phyloP scores from a whole-genome alignment of 2,888 invertebrate genomes.

The Drosophila nigricruria region DNA sequence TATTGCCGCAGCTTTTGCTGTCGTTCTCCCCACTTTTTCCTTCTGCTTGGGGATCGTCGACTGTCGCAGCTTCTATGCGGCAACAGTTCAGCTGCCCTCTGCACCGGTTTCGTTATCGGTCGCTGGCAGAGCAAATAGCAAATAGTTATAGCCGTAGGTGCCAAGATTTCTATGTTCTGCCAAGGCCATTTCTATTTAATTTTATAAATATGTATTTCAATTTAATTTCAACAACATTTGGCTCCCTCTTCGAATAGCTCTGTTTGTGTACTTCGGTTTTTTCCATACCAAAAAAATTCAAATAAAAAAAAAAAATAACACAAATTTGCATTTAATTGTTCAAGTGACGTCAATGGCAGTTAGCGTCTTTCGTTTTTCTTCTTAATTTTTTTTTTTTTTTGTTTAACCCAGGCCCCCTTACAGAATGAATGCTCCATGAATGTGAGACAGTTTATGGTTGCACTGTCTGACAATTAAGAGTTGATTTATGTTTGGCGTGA shows the following conservation, averaged over 20 bases:
- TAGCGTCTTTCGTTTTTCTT: slow-evolving; percentile 6
- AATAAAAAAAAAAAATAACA: slow-evolving; percentile 10
- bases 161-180: slow-evolving; percentile 72
- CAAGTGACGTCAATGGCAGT: slow-evolving; percentile 74
- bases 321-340: slow-evolving; percentile 58
- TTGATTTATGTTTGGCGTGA: slow-evolving; percentile 68
- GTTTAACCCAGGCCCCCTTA: slow-evolving; percentile 48
- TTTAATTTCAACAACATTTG: slow-evolving; percentile 50
- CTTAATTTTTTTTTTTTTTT: background rate
- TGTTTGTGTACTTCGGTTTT: slow-evolving; percentile 52
- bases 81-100: slow-evolving; percentile 7
- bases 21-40: slow-evolving; percentile 13
- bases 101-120: slow-evolving; percentile 34
- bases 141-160: slow-evolving; percentile 65
- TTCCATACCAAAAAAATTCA: slow-evolving; percentile 38
- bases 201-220: slow-evolving; percentile 65
- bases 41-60: background rate
- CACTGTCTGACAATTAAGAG: slow-evolving; percentile 46
- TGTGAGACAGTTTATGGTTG: slow-evolving; percentile 59
- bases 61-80: slow-evolving; percentile 12
- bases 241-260: slow-evolving; percentile 17
- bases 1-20: slow-evolving; percentile 52
- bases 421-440: slow-evolving; percentile 27
- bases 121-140: slow-evolving; percentile 55
- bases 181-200: slow-evolving; percentile 69